These are phyloP conservation scores for Drosophila littoralis DNA, from an alignment of 1,140 invertebrate genomes.

Conservation along the genomic window DNA sequence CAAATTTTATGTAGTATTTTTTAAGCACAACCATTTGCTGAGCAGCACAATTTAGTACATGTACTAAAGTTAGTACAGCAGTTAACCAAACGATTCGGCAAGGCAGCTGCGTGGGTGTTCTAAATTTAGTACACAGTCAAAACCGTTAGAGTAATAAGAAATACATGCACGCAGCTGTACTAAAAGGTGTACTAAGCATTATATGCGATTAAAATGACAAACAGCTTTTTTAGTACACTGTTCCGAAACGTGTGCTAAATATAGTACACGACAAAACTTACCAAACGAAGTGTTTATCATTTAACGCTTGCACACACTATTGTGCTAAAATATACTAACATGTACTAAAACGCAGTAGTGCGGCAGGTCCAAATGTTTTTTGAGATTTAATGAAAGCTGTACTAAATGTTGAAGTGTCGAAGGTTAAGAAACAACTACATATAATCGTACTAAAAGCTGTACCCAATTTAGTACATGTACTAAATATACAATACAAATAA, in stretches of 20 bases:
- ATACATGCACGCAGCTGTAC: background rate
- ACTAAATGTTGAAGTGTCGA: background rate
- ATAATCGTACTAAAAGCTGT: background rate
- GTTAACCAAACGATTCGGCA: background rate
- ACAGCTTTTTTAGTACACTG: background rate
- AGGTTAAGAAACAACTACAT: background rate
- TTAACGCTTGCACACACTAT: too few relatives aligned
- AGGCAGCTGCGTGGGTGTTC: too few relatives aligned
- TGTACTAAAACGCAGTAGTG: background rate
- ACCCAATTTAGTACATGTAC: conserved; percentile 23
- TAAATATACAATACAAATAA: conserved; percentile 1
- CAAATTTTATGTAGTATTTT: conserved; percentile 19
- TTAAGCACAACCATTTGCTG: conserved; percentile 21
- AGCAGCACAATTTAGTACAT: conserved; percentile 33
- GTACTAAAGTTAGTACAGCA: conserved; percentile 29
- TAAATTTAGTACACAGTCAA: too few relatives aligned
- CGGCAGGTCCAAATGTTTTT: too few relatives aligned
- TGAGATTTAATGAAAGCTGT: background rate
- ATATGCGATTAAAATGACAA: too few relatives aligned
- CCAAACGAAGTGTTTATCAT: background rate
- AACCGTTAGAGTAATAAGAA: too few relatives aligned
- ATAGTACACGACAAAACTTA: background rate
- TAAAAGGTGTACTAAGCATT: background rate
- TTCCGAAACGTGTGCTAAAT: conserved; percentile 6
- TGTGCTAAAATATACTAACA: background rate